Base-by-base conservation (phyloP, 2,888 invertebrate species). In the Xylocampa areola region DNA sequence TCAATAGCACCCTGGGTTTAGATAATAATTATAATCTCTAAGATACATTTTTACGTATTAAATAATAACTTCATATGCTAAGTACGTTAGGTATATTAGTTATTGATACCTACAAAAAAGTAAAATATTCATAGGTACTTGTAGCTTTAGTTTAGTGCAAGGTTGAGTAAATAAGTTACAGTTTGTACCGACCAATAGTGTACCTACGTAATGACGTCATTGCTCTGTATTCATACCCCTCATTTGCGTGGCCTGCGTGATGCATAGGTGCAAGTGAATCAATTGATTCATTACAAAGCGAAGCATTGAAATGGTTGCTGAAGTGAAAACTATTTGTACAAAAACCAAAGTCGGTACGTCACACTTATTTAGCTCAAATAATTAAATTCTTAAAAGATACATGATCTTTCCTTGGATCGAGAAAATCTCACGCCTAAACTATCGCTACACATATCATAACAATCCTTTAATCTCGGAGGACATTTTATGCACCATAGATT, bases 1-100 rank as follows among this genome's bases (percentile, higher is more conserved):
- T 65, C 78, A 85, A 87, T 89, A 91, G 90, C 91, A 91, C 91
- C 90, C 90, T 87, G 86, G 69, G 68, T 76, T 73, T 77, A 73
- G 76, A 78, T 72, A 67, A 67, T 53, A 53, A 29, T 68, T 48
- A 67, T 67, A 72, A 55, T 64, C 33, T 53, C 68, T 75, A 75
- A 76, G 59, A 77, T 79, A 82, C 61, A 75, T 54, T 25, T 62
- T 73, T 60, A 76, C 54, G 69, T 73, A 73, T 70, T 68, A 73
- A 73, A 75, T 71, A 73, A 74, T 74, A 78, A 71, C 53, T 72
- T 73, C 66, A 76, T 81, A 79, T 61, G 75, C 76, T 78, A 78
- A 67, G 69, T 41, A 72, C 16, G 29, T 61, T 68, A 54, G 36
- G 69, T 77, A 74, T 82, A 74, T 82, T 70, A 70, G 68, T 71